Base-by-base conservation (phyloP, 2,888 invertebrate genomes). In the Falcaria lacertinaria region DNA sequence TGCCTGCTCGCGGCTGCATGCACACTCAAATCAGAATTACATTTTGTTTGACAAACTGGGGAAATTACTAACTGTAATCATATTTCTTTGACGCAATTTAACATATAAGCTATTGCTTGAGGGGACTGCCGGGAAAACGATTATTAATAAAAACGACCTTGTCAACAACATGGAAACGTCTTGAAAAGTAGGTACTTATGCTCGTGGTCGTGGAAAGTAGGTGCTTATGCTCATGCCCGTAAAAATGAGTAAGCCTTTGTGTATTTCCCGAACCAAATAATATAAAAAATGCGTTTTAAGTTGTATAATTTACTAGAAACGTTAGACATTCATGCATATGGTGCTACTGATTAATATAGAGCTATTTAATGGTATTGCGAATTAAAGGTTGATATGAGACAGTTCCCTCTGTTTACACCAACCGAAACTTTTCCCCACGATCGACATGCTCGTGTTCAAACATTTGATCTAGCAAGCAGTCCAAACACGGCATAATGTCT, bases 21-120 rank as follows among this genome's bases (percentile, higher is more conserved):
- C 35, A 54, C 54, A 51, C 54, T 41, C 43, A 17, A 39, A 34
- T 32, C 6, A 19, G 3, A 4, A 28, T 35, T 35, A 41, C 46
- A 54, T 60, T 59, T 57, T 55, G 59, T 52, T 49, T 65, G 64
- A 65, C 59, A 60, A 56, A 53, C 58, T 51, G 47, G 52, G 63
- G 57, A 72, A 72, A 72, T 74, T 65, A 65, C 67, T 54, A 11
- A 55, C 45, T 52, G 57, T 73, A 71, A 75, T 72, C 56, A 57
- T 57, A 57, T 73, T 66, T 50, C 43, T 45, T 46, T 59, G 58
- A 61, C 60, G 45, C 51, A 58, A 66, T 64, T 64, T 52, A 52
- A 60, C 48, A 59, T 61, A 52, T 66, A 64, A 64, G 57, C 58
- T 57, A 64, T 64, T 63, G 59, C 54, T 54, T 41, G 41, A 46